Percentiles rank a stretch among this genome's conserved stretches.
Evolutionary conservation across 2,888 invertebrate genomes (phyloP).

Genomic region (Orgyia antiqua): DNA sequence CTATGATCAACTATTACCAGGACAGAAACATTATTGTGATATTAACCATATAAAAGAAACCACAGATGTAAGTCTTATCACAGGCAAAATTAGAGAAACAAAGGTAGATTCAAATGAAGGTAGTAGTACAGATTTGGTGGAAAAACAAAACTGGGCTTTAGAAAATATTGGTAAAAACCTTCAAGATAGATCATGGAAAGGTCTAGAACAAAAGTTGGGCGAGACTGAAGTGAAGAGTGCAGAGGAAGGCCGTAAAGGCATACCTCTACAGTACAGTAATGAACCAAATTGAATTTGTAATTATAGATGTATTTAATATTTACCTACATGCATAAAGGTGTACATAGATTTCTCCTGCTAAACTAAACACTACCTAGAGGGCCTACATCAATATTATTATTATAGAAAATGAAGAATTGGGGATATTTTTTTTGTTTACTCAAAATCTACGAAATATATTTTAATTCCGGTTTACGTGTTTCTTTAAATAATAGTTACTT

Average conservation of each 20-base stretch:
- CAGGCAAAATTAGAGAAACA: slow-evolving; percentile 81
- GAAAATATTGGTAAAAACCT: slow-evolving; percentile 82
- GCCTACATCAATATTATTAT: too few species aligned
- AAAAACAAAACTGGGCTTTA: slow-evolving; percentile 72
- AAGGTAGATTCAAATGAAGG: slow-evolving; percentile 50
- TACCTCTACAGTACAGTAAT: slow-evolving; percentile 83
- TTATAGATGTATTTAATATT: slow-evolving; percentile 27
- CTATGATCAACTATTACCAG: slow-evolving; percentile 85
- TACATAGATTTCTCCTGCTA: too few species aligned
- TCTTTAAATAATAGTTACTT: too few species aligned
- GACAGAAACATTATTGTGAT: slow-evolving; percentile 73
- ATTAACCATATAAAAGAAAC: slow-evolving; percentile 53
- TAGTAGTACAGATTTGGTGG: slow-evolving; percentile 51
- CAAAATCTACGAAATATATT: too few species aligned
- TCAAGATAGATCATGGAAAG: slow-evolving; percentile 87
- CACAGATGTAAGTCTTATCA: slow-evolving; percentile 86
- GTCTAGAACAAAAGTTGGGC: slow-evolving; percentile 89
- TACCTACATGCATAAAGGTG: too few species aligned
- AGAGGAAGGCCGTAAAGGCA: slow-evolving; percentile 85
- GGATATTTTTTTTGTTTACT: too few species aligned
- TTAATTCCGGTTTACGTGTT: too few species aligned
- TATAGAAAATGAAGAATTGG: too few species aligned
- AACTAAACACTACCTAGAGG: too few species aligned
- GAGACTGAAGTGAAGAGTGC: slow-evolving; percentile 83
- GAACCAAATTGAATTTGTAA: slow-evolving; percentile 60